phyloP scores from a whole-genome alignment of 2,113 vertebrate genomes.

The Gulo gulo region DNA sequence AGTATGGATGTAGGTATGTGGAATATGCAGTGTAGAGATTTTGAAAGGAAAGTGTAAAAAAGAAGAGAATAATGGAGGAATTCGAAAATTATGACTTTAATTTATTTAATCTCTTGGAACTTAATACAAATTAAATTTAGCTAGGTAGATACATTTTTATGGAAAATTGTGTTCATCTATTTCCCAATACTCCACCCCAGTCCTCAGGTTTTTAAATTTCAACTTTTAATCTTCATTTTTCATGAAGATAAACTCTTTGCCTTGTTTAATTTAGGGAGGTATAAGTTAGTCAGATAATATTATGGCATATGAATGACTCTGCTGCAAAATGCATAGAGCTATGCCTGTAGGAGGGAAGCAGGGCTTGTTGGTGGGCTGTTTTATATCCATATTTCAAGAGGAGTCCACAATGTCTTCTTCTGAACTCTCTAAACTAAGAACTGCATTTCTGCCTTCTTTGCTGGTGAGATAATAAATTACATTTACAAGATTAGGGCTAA shows the following conservation, averaged over 20 bases:
- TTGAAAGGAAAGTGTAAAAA: not conserved
- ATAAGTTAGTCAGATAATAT: not conserved
- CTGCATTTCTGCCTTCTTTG: not conserved
- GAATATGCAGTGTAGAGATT: not conserved
- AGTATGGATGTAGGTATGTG: not conserved
- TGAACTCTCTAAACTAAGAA: slow-evolving; percentile 13
- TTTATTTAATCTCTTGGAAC: not conserved
- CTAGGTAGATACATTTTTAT: not conserved
- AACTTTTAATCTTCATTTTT: slow-evolving; percentile 15
- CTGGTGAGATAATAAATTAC: slow-evolving; percentile 34
- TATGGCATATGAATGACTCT: not conserved
- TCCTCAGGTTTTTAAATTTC: slow-evolving; percentile 3
- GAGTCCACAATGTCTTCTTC: not conserved
- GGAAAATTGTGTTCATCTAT: slow-evolving; percentile 8
- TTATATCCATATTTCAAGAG: slow-evolving; percentile 6
- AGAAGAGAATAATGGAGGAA: not conserved
- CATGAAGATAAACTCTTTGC: not conserved
- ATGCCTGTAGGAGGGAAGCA: not conserved
- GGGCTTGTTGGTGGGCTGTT: not conserved
- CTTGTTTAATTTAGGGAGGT: slow-evolving; percentile 3
- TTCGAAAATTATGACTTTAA: slow-evolving; percentile 38
- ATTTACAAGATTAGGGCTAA: slow-evolving; percentile 4
- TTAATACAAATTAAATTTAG: slow-evolving; percentile 27
- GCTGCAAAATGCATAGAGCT: not conserved
- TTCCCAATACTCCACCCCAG: not conserved